Conservation (phyloP, 1,140 invertebrate species). For the Semibalanus balanoides region DNA sequence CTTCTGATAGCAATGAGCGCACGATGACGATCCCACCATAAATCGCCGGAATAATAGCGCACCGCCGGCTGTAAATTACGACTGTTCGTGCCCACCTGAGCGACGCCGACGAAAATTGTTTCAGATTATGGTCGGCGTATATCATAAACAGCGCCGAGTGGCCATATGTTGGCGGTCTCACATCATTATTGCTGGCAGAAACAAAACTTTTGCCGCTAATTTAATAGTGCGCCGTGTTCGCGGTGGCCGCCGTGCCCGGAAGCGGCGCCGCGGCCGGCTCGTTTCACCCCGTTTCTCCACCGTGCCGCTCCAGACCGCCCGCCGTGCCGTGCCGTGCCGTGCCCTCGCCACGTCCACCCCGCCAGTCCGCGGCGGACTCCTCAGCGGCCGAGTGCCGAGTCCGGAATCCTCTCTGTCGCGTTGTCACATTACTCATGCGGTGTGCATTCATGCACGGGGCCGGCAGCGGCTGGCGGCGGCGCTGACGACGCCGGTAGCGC, state of each 20-base stretch:
- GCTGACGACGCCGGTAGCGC: no score
- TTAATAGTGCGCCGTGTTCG: background rate
- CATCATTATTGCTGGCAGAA: background rate
- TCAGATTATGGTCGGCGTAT: slow-evolving; percentile 1
- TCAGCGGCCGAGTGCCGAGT: no score
- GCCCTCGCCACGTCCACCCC: no score
- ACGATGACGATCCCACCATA: background rate
- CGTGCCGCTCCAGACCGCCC: no score
- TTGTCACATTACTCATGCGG: background rate
- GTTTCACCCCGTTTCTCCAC: background rate
- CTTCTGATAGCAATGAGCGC: background rate
- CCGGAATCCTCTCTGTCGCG: background rate
- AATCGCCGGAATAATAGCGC: background rate
- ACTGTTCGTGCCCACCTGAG: background rate
- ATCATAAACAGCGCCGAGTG: background rate
- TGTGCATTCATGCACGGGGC: background rate
- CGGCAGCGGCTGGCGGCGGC: no score
- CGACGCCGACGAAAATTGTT: background rate
- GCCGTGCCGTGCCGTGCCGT: no score
- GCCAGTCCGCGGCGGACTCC: no score
- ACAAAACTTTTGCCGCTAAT: background rate
- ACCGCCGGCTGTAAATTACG: background rate
- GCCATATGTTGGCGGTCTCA: background rate
- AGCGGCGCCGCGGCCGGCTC: background rate
- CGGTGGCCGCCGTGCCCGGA: background rate